Percentiles rank a stretch among this genome's conserved stretches.
Evolutionary conservation across 2,797 vertebrate genomes (phyloP).

Genomic region (Crypturellus tataupa): DNA sequence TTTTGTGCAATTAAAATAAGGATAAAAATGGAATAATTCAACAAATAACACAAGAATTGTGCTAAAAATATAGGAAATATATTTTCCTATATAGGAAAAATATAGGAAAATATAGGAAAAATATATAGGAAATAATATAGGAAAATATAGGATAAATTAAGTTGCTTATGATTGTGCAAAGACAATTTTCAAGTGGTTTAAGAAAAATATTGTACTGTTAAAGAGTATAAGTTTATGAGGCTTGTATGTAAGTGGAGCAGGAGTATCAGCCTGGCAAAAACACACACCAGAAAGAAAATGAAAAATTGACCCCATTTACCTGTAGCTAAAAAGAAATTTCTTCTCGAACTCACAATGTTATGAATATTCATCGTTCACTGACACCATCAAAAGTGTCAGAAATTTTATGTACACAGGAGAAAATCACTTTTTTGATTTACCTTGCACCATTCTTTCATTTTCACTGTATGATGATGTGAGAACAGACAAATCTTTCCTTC

Average conservation of each 20-base stretch:
- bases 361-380: not conserved
- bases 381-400: not conserved
- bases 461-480: rapidly evolving
- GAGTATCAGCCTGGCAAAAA: conserved; percentile 35
- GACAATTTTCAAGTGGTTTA: no score
- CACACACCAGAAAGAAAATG: not conserved
- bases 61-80: no score
- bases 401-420: not conserved
- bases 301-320: conserved; percentile 1
- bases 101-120: no score
- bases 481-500: not conserved
- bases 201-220: no score
- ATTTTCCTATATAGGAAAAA: no score
- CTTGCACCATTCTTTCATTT: not conserved
- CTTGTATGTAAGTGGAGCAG: not conserved
- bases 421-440: not conserved
- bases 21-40: no score
- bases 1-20: no score
- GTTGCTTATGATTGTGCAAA: no score
- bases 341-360: not conserved
- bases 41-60: no score
- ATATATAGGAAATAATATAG: no score
- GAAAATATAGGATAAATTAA: no score
- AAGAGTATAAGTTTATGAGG: no score
- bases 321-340: not conserved